A percentile compares a stretch with the other conserved stretches of the same genome.
Evolutionary conservation across 1,140 invertebrate genomes (phyloP).

Genomic region (Anagrus nilaparvatae): DNA sequence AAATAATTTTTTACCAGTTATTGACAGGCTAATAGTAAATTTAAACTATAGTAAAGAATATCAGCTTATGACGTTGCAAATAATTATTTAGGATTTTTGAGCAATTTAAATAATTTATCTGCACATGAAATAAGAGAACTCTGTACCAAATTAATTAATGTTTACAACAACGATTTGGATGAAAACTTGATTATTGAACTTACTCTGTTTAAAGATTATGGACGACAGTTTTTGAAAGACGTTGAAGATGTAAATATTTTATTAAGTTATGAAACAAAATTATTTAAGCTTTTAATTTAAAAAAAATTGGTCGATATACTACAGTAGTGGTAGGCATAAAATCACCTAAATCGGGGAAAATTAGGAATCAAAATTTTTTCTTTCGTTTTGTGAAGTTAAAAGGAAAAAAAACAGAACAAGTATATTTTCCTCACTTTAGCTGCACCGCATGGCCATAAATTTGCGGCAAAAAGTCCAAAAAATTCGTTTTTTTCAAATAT

Average conservation of each 20-base stretch:
- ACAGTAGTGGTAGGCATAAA: too few species aligned
- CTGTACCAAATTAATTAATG: background rate
- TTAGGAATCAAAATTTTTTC: too few species aligned
- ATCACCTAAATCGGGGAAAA: too few species aligned
- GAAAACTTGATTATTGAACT: constrained; percentile 12
- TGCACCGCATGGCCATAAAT: too few species aligned
- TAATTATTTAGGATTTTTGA: constrained; percentile 11
- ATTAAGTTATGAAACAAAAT: constrained; percentile 3
- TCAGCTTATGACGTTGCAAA: constrained; percentile 10
- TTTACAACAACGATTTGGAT: constrained; percentile 14
- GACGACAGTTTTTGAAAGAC: constrained; percentile 2
- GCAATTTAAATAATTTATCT: constrained; percentile 6
- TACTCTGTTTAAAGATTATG: constrained; percentile 7
- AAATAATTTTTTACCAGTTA: constrained; percentile 12
- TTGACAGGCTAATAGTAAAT: constrained; percentile 6
- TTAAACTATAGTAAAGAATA: constrained; percentile 10
- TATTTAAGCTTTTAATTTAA: constrained; percentile 13
- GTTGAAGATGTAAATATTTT: constrained; percentile 1
- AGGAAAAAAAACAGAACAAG: too few species aligned
- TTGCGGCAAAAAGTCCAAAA: too few species aligned
- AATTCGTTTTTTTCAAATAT: too few species aligned
- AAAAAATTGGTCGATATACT: constrained; percentile 8
- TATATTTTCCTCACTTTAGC: too few species aligned
- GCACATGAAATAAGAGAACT: constrained; percentile 5
- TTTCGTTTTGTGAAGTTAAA: too few species aligned